Base-by-base conservation (phyloP, 2,888 invertebrate species). In the Rotaria socialis region DNA sequence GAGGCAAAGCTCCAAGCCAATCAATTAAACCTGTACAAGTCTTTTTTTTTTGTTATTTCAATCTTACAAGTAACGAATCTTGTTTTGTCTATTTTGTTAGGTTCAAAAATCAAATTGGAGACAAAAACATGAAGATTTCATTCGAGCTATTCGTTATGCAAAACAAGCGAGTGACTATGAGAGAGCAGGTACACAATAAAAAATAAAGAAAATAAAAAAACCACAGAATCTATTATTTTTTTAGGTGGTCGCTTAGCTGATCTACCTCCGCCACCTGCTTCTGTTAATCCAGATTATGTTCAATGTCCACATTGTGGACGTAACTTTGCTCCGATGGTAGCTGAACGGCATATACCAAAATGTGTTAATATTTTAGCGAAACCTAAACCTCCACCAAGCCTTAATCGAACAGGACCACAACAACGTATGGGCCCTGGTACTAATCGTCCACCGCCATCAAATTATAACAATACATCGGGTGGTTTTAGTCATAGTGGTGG, bases 281-380 rank as follows among this genome's bases (percentile, higher is more conserved):
- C 95, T 0, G 94, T 95, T 90, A 96, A 95, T 90, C 95, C 95
- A 0, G 96, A 96, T 92, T 96, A 96, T 92, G 93, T 95, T 41
- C 94, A 94, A 89, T 97, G 96, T 90, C 96, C 96, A 0, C 94
- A 96, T 92, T 97, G 96, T 91, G 92, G 92, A 50, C 93, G 96
- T 0, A 94, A 94, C 89, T 97, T 96, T 92, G 95, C 95, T 92
- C 93, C 94, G 89, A 92, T 92, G 0, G 90, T 90, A 3, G 97
- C 96, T 2, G 94, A 94, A 88, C 92, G 96, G 52, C 96, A 97
- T 92, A 96, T 97, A 89, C 96, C 97, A 85, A 95, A 95, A 92
- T 97, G 97, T 92, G 94, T 94, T 89, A 94, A 92, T 89, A 95
- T 94, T 52, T 89, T 89, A 87, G 87, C 89, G 14, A 88, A 89